Conservation (phyloP, 2,113 vertebrate genomes). For the Antennarius striatus region DNA sequence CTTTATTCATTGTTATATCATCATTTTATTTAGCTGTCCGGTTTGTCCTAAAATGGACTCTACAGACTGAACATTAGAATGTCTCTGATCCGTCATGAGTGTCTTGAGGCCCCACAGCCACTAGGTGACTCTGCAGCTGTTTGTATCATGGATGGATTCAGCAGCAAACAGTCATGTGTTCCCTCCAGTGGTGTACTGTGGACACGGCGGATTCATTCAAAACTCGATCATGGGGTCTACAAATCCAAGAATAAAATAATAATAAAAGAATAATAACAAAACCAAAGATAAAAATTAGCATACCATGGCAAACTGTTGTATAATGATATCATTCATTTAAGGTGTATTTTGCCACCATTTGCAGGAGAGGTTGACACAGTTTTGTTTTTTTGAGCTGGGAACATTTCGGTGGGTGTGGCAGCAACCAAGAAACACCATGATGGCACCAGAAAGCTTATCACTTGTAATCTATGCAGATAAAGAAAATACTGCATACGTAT, state of each 20-base stretch:
- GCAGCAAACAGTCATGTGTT: neutral
- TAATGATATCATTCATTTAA: too few relatives aligned
- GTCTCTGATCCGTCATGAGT: neutral
- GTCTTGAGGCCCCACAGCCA: slow-evolving; percentile 19
- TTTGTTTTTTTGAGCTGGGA: too few relatives aligned
- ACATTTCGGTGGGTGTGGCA: too few relatives aligned
- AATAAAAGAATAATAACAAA: neutral
- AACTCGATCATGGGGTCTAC: neutral
- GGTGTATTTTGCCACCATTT: too few relatives aligned
- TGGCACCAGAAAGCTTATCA: too few relatives aligned
- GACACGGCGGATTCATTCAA: neutral
- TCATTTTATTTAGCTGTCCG: slow-evolving; percentile 48
- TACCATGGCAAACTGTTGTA: neutral
- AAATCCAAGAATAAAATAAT: neutral
- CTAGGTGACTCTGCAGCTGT: slow-evolving; percentile 58
- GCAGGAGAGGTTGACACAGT: too few relatives aligned
- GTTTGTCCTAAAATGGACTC: slow-evolving; percentile 1
- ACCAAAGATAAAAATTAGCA: neutral
- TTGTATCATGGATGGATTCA: neutral
- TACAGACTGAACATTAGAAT: neutral
- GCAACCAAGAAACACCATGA: too few relatives aligned
- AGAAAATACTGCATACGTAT: too few relatives aligned
- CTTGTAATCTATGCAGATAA: too few relatives aligned
- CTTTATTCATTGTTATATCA: slow-evolving; percentile 68
- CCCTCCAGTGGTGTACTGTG: neutral